Conservation (phyloP, 2,113 vertebrate species). For the Heloderma charlesbogerti region DNA sequence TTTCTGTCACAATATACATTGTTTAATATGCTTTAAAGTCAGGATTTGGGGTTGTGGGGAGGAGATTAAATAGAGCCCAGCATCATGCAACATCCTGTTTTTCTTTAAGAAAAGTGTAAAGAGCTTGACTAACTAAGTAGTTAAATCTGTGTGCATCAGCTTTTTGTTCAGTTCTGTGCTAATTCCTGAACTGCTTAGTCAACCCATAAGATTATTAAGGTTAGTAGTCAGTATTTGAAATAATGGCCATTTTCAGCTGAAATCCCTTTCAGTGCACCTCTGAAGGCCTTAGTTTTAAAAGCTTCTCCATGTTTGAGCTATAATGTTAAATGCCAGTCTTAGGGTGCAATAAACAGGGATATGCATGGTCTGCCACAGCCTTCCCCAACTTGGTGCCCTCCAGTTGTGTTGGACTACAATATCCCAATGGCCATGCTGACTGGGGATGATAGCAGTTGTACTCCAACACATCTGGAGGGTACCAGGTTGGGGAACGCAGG, state of each 20-base stretch:
- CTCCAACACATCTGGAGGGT: not conserved
- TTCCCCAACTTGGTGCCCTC: not conserved
- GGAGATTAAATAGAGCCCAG: not conserved
- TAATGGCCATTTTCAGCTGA: not conserved
- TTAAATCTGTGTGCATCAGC: constrained; percentile 7
- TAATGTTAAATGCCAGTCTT: not conserved
- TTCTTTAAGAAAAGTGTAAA: constrained; percentile 16
- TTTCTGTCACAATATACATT: not conserved
- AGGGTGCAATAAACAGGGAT: not conserved
- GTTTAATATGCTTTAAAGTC: not conserved
- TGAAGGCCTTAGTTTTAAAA: not conserved
- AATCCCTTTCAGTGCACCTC: not conserved
- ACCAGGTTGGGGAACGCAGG: too few relatives aligned
- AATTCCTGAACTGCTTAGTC: constrained; percentile 22
- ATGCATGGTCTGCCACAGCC: not conserved
- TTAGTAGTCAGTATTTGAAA: constrained; percentile 6
- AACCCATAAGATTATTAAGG: constrained; percentile 14
- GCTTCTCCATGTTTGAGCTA: not conserved
- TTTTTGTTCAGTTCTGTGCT: constrained; percentile 6
- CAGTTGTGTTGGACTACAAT: not conserved
- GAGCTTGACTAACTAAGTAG: constrained; percentile 22
- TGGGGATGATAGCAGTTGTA: not conserved
- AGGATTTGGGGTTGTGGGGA: not conserved
- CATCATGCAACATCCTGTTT: not conserved
- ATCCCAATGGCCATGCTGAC: too few relatives aligned